Percentiles rank a stretch among this genome's conserved stretches.
These are phyloP conservation scores for Megaceryle torquata DNA, from an alignment of 2,113 vertebrate species.

Conservation along the genomic window DNA sequence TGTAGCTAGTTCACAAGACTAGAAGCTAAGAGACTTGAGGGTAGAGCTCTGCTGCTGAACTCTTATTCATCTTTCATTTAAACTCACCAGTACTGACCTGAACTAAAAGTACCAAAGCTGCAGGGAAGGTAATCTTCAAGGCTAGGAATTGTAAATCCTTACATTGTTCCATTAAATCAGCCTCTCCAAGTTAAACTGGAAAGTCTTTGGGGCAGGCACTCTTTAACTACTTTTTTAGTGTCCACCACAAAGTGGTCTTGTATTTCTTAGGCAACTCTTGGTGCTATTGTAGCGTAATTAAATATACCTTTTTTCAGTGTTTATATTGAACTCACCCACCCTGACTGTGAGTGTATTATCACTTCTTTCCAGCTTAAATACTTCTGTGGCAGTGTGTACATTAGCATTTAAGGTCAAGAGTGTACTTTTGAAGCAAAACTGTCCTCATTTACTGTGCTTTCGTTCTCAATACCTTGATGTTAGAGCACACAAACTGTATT, in stretches of 20 bases:
- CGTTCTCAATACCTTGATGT: neutral
- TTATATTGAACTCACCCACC: neutral
- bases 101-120: neutral
- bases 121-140: constrained; percentile 10
- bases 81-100: neutral
- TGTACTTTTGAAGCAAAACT: neutral
- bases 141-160: neutral
- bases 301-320: neutral
- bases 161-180: neutral
- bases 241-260: neutral
- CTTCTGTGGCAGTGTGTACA: neutral
- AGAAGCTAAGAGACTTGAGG: neutral
- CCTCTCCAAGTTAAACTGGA: neutral
- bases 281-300: neutral
- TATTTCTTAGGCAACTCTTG: neutral
- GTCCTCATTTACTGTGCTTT: neutral
- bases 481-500: neutral
- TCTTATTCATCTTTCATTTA: neutral
- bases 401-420: neutral
- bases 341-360: neutral
- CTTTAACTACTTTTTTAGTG: neutral
- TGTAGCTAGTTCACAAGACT: neutral
- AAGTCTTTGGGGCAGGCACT: neutral
- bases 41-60: neutral
- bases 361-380: neutral